Base-by-base conservation (phyloP, 2,113 vertebrate genomes). In the Macheiramphus alcinus region DNA sequence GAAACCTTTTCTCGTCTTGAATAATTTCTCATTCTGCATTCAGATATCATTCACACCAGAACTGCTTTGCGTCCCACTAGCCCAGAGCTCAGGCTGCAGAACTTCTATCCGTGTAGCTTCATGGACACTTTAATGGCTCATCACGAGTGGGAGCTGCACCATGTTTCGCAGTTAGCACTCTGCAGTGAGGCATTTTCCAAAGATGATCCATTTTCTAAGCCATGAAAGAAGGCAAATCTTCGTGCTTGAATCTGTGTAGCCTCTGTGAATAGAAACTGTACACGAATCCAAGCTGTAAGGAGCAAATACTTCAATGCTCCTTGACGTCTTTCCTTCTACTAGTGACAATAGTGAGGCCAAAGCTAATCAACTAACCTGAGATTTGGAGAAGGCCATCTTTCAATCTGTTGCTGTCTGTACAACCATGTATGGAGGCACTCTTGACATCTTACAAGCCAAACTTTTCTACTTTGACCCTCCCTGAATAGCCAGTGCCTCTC, bases 361-460 rank as follows among this genome's bases (percentile, higher is more conserved):
- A 82, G 62, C 66, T 70, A 29, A 40, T 38, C 32, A 88, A 3
- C 45, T 62, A 34, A 40, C 14, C 36, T 81, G 78, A 29, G 42
- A 34, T 61, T 16, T 90, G n/a, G 34, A 47, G 56, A 65, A 55
- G 26, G 34, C 31, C 12, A 1, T 59, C 12, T 50, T 87, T 25
- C 45, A 80, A 17, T 61, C 21, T 65, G 27, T 47, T 66, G 26
- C 20, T 79, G 21, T 47, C 32, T 81, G 10, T n/a, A 22, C 29
- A 74, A 16, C n/a, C 20, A 8, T 0, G 0, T 34, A 8, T 11
- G 16, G 12, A 70, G 19, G 50, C 0, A 11, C 56, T 63, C 5
- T 14, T 36, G 18, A 2, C 16, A 23, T 19, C 47, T 52, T 31
- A 2, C 10, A 48, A 14, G 3, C 32, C 34, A 6, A 26, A 3